phyloP scores from a whole-genome alignment of 2,888 invertebrate species.

The Macrophya alboannulata region DNA sequence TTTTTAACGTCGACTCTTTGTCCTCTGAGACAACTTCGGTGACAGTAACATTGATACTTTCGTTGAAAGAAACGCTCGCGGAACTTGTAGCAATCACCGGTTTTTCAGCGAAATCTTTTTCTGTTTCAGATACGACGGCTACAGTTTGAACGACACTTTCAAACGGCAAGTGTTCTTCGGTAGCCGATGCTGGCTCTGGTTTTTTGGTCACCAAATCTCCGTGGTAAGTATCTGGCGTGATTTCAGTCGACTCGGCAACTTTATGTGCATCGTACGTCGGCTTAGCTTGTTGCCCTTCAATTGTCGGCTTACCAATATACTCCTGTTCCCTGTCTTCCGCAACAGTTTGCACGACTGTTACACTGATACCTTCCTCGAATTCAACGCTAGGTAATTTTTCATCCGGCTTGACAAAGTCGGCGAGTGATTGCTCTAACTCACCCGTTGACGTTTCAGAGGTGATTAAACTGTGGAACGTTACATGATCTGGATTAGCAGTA shows the following conservation, averaged over 20 bases:
- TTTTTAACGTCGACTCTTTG: constrained; percentile 80
- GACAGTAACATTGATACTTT: constrained; percentile 80
- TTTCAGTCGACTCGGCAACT: constrained; percentile 84
- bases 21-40: constrained; percentile 83
- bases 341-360: constrained; percentile 82
- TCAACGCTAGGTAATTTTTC: constrained; percentile 71
- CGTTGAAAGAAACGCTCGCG: constrained; percentile 73
- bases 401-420: constrained; percentile 74
- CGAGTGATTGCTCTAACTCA: constrained; percentile 74
- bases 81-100: constrained; percentile 69
- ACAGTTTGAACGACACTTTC: constrained; percentile 83
- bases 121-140: constrained; percentile 83
- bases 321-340: constrained; percentile 80
- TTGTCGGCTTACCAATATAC: constrained; percentile 69
- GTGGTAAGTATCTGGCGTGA: constrained; percentile 80
- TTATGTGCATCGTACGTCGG: constrained; percentile 79
- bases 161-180: constrained; percentile 81
- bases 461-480: constrained; percentile 82
- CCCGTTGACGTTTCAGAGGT: constrained; percentile 76
- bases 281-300: constrained; percentile 76
- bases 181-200: constrained; percentile 77
- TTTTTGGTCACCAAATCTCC: constrained; percentile 79
- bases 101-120: constrained; percentile 77
- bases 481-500: constrained; percentile 82
- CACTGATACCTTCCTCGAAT: constrained; percentile 80